Evolutionary conservation across 2,888 invertebrate genomes (phyloP), one percentile per base, ranked within the genome.

Genomic region (Ptychoptera contaminata): DNA sequence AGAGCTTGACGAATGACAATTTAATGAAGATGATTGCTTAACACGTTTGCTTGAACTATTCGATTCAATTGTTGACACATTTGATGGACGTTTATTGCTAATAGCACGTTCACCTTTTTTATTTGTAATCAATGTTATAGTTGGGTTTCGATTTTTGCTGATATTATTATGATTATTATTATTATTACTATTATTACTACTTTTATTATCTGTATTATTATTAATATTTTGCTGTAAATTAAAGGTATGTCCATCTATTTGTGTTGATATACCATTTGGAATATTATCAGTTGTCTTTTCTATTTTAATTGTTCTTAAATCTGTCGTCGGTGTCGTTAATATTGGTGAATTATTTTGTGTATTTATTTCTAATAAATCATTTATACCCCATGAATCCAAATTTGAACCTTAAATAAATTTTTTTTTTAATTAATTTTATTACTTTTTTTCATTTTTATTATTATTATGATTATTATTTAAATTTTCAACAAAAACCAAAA

Each of bases 381-480:
- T 53, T 49, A 56, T 54, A 39, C 51, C 48, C 65, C 65, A 63
- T 41, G 58, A 57, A 55, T 63, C 62, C 49, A 61, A 52, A 55
- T 62, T 64, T 49, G 57, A 48, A 50, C 61, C 62, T 63, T 49
- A 45, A 48, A 48, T 43, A 46, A 32, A n/a, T 32, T 7, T 3
- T 32, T 7, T 3, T 23, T 23, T 23, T 23, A 23, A 23, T 23
- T 23, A 23, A 23, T 23, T n/a, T n/a, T n/a, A n/a, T n/a, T n/a
- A n/a, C n/a, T n/a, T n/a, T n/a, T n/a, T n/a, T n/a, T n/a, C n/a
- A n/a, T n/a, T n/a, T n/a, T n/a, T n/a, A n/a, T n/a, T n/a, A n/a
- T n/a, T n/a, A n/a, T n/a, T n/a, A n/a, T n/a, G n/a, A n/a, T n/a
- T n/a, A n/a, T n/a, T n/a, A n/a, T n/a, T n/a, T n/a, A n/a, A n/a